These are phyloP conservation scores for Temnothorax unifasciatus DNA, from an alignment of 2,888 invertebrate species.

Conservation along the genomic window DNA sequence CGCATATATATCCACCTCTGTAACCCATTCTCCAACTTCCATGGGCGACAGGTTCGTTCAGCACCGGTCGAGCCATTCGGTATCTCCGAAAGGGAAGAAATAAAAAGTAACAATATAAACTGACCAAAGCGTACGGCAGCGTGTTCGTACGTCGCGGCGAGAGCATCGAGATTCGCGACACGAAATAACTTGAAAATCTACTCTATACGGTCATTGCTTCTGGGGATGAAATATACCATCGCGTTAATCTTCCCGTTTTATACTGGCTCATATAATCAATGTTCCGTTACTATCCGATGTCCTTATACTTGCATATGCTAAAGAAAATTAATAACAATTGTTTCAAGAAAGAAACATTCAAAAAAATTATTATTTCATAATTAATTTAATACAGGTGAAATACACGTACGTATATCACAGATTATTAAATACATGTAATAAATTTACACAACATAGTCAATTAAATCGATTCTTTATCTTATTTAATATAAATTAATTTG, in stretches of 20 bases:
- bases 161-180: neutral
- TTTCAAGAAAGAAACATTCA: neutral
- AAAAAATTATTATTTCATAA: neutral
- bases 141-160: conserved; percentile 62
- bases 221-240: conserved; percentile 61
- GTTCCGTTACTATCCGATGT: neutral
- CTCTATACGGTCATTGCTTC: conserved; percentile 72
- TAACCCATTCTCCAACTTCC: conserved; percentile 42
- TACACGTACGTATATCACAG: neutral
- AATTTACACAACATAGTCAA: neutral
- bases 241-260: conserved; percentile 64
- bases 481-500: neutral
- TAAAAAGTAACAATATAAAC: conserved; percentile 60
- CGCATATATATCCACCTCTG: conserved; percentile 39
- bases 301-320: neutral
- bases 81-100: conserved; percentile 53
- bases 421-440: conserved; percentile 10
- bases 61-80: conserved; percentile 53
- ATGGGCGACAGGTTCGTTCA: conserved; percentile 18
- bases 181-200: conserved; percentile 59
- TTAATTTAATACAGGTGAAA: neutral
- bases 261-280: neutral
- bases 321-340: neutral
- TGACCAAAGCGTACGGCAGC: conserved; percentile 32
- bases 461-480: neutral